Conservation (phyloP, 92 coral and sea anemone genomes). For the Plumapathes pennacea region DNA sequence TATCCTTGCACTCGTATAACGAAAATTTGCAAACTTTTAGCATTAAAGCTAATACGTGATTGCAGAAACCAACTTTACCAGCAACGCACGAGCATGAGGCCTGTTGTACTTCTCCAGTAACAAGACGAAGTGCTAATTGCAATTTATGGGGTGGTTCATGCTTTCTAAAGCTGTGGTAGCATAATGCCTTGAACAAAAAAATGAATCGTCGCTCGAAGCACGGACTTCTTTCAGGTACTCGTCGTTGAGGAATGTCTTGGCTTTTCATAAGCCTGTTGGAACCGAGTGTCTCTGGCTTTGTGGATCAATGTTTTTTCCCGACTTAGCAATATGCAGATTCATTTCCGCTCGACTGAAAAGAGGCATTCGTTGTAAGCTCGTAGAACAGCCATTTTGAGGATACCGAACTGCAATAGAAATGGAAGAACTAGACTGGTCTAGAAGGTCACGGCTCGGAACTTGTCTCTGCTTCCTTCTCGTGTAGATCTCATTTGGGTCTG, state of each 20-base stretch:
- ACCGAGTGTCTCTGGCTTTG: slow-evolving; percentile 6
- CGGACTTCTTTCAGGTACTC: slow-evolving; percentile 23
- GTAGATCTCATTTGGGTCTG: slow-evolving; percentile 5
- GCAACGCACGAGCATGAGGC: slow-evolving; percentile 52
- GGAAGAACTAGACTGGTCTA: slow-evolving; percentile 1
- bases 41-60: slow-evolving; percentile 53
- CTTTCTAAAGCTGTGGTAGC: slow-evolving; percentile 50
- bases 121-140: slow-evolving; percentile 43
- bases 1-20: slow-evolving; percentile 17
- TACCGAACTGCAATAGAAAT: background rate
- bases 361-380: slow-evolving; percentile 42
- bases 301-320: slow-evolving; percentile 27
- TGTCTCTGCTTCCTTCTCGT: slow-evolving; percentile 8
- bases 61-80: slow-evolving; percentile 52
- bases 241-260: slow-evolving; percentile 26
- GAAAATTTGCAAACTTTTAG: slow-evolving; percentile 37
- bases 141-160: slow-evolving; percentile 43
- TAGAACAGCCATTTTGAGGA: slow-evolving; percentile 51
- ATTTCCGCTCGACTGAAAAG: slow-evolving; percentile 48
- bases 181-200: slow-evolving; percentile 36
- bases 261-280: slow-evolving; percentile 25
- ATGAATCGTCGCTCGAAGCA: slow-evolving; percentile 19
- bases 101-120: slow-evolving; percentile 41
- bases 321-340: slow-evolving; percentile 29
- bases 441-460: background rate